Evolutionary conservation across 2,797 vertebrate species (phyloP).

Genomic region (Arrhamphus sclerolepis): DNA sequence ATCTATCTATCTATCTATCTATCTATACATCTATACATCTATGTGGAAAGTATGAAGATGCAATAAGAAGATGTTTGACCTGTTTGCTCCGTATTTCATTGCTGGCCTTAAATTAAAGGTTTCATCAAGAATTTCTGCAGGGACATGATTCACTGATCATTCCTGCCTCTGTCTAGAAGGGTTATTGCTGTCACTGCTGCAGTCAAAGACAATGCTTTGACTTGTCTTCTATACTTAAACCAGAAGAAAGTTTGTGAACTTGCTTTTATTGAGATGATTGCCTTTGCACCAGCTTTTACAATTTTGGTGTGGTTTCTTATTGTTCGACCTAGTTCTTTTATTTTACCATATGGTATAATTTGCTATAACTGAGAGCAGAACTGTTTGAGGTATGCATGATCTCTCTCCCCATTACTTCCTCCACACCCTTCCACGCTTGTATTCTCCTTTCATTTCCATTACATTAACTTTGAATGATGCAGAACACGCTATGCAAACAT

Average conservation of each 20-base stretch:
- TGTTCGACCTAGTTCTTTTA: constrained; percentile 5
- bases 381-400: constrained; percentile 29
- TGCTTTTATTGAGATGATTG: too few species aligned
- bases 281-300: not conserved
- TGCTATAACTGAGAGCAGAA: constrained; percentile 10
- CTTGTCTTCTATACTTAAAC: not conserved
- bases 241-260: too few species aligned
- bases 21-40: too few species aligned
- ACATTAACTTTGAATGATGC: constrained; percentile 1
- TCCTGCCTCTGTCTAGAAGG: too few species aligned
- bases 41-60: too few species aligned
- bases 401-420: constrained; percentile 6
- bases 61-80: too few species aligned
- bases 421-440: constrained; percentile 1
- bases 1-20: too few species aligned
- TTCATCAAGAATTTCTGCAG: not conserved
- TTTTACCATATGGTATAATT: constrained; percentile 14
- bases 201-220: not conserved
- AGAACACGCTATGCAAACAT: not conserved
- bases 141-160: not conserved
- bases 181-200: too few species aligned
- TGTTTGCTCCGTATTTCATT: too few species aligned
- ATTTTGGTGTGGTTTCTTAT: constrained; percentile 1
- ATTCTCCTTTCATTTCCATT: constrained; percentile 14
- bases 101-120: not conserved